Evolutionary conservation across 2,797 vertebrate species (phyloP), one percentile per base, ranked within the genome.

Genomic region (Urocyon cinereoargenteus): DNA sequence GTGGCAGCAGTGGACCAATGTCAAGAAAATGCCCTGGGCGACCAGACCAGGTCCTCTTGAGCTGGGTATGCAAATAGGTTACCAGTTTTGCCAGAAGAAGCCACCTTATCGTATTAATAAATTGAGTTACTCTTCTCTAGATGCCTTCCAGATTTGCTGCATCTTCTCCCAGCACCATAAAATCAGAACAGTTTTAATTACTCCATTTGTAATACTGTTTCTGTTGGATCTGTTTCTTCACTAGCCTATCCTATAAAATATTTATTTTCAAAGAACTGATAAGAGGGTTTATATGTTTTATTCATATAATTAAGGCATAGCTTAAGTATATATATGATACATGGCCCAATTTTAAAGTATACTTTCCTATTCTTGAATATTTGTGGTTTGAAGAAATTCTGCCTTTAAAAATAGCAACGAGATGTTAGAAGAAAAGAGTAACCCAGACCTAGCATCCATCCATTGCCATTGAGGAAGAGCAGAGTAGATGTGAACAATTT

Each of bases 221-320:
- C 15, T 45, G 31, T 34, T n/a, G 18, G 49, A 75, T 75, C 13
- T 92, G 28, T 64, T 83, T 83, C 85, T 62, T n/a, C 49, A 51
- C 10, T 40, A 78, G 51, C 51, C 13, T 72, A 78, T 40, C 68
- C 59, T 89, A 61, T 68, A 83, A 95, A 92, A 88, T 68, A 22
- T 26, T 31, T 55, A 68, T 72, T 92, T 88, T 84, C 66, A 93
- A 86, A 78, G 40, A 95, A 83, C 45, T 66, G 22, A 62, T 79
- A 61, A 62, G 84, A 75, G 5, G 3, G 2, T 88, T 88, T 94
- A 53, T 55, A 26, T 28, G 55, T 61, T 89, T 91, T 34, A 36
- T 5, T 89, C 85, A 53, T 22, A 24, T 66, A 68, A 70, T 75
- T 61, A 92, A 77, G 40, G 31, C 77, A 14, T 83, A 82, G 64